phyloP scores from a whole-genome alignment of 2,113 vertebrate genomes.

The Sceloporus tristichus region DNA sequence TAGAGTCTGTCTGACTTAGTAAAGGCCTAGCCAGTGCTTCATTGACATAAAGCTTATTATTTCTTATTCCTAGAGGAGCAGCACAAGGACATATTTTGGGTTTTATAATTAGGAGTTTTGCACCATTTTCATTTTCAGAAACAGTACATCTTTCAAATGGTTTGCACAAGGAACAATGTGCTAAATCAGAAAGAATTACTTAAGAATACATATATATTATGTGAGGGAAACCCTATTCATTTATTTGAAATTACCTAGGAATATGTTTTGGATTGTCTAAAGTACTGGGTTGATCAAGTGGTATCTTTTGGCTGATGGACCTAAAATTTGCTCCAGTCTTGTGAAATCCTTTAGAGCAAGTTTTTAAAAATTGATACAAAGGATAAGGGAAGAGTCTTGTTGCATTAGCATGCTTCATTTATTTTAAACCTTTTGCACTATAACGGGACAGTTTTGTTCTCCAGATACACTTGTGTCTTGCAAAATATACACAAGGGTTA shows the following conservation, averaged over 20 bases:
- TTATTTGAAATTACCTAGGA: background rate
- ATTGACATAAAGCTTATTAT: background rate
- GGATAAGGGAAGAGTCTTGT: no score
- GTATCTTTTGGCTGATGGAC: no score
- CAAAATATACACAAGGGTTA: no score
- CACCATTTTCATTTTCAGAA: conserved; percentile 7
- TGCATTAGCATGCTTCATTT: no score
- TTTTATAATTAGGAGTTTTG: conserved; percentile 1
- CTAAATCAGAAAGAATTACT: background rate
- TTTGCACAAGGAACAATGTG: background rate
- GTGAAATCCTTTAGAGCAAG: no score
- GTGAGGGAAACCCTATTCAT: background rate
- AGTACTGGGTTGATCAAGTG: background rate
- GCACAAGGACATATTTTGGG: background rate
- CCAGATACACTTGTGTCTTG: no score
- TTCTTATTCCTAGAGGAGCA: background rate
- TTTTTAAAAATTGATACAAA: no score
- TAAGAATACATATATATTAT: background rate
- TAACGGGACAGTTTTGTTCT: no score
- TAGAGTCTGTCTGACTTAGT: background rate
- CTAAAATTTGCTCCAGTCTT: no score
- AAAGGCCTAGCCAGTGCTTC: background rate
- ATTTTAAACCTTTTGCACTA: no score
- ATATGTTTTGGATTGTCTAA: background rate
- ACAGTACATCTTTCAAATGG: background rate